Evolutionary conservation across 2,888 invertebrate species (phyloP), one percentile per base, ranked within the genome.

Genomic region (Lycia hirtaria): DNA sequence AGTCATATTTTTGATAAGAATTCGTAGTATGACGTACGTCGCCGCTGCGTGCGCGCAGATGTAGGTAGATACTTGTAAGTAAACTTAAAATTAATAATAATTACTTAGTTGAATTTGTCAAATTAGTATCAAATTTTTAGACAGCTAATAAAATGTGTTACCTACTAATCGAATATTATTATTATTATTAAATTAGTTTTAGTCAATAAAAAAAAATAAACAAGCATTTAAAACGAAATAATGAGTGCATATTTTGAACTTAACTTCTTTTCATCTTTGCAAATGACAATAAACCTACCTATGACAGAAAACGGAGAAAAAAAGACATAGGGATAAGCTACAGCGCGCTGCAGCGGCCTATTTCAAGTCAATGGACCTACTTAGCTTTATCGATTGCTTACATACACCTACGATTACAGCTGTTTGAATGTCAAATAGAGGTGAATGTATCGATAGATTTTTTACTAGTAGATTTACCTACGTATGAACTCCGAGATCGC

Each of bases 1-100:
- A 72, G 67, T 72, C 73, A 75, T 85, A 86, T 85, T 85, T 86
- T 86, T 85, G 79, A 81, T 81, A 82, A 75, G 64, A 67, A 66
- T 58, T 53, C 44, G 38, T 68, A 48, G 35, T 52, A 57, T 55
- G 54, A 54, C 41, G 44, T 58, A 14, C 10, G 28, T 40, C 17
- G 22, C 7, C 14, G 19, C 19, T 44, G 30, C 30, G 44, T 20
- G 26, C 20, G 15, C 19, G 12, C 40, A 26, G 43, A 15, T n/a
- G 20, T 45, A 22, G 12, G 4, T 12, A 20, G n/a, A n/a, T n/a
- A n/a, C n/a, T n/a, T n/a, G n/a, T 33, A 32, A 10, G n/a, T 22
- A 7, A 35, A 47, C 40, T 56, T 56, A 64, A 47, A 30, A 19
- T 48, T 37, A 30, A 19, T 55, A 28, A 55, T 28, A 40, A 17